Evolutionary conservation across 2,888 invertebrate genomes (phyloP).

Genomic region (Nomada goodeniana): DNA sequence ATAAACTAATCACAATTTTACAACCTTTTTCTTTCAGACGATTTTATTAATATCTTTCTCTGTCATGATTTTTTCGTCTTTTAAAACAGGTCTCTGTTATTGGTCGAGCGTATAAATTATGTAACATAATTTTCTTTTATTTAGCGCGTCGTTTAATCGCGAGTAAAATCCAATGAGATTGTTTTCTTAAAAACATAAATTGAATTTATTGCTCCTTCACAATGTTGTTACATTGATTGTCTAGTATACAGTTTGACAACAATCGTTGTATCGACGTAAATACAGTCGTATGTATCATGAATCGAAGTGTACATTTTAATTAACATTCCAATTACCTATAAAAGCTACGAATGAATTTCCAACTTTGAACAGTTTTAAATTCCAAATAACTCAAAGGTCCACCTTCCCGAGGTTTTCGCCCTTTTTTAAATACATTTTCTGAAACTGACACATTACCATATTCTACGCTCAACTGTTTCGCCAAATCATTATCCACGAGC

Average conservation of each 20-base stretch:
- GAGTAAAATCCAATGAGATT: not conserved
- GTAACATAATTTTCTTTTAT: not conserved
- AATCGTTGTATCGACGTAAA: conserved; percentile 18
- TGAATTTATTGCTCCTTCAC: conserved; percentile 11
- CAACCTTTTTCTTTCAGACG: not conserved
- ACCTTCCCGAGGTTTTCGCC: too few relatives aligned
- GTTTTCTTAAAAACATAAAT: conserved; percentile 11
- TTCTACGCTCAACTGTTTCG: not conserved
- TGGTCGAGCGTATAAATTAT: not conserved
- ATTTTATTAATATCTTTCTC: too few relatives aligned
- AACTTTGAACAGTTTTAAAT: not conserved
- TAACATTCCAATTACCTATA: not conserved
- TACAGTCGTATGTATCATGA: conserved; percentile 18
- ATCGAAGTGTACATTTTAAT: not conserved
- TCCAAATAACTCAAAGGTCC: too few relatives aligned
- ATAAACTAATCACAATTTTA: not conserved
- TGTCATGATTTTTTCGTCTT: not conserved
- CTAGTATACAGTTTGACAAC: conserved; percentile 13
- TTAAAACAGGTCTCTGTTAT: not conserved
- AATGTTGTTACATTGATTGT: conserved; percentile 17
- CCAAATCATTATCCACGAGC: not conserved
- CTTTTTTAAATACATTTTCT: not conserved
- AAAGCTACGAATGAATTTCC: not conserved
- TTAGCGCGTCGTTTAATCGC: not conserved
- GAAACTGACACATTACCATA: not conserved